phyloP scores from a whole-genome alignment of 2,888 invertebrate species.

The Andrena trimmerana region DNA sequence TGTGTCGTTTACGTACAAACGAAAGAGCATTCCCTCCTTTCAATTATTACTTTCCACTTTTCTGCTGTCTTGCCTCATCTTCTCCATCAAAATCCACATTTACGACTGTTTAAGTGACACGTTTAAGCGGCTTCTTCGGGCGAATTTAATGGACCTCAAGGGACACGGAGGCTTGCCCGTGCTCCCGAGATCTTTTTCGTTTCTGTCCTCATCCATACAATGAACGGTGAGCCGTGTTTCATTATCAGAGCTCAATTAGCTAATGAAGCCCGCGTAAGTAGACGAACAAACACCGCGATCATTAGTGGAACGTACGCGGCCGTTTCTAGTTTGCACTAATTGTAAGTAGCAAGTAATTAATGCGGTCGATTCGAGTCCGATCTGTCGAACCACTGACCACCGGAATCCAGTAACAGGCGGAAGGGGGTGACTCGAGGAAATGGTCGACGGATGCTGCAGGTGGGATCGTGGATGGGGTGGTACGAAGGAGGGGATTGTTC shows the following conservation, averaged over 20 bases:
- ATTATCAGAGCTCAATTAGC: constrained; percentile 50
- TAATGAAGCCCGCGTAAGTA: constrained; percentile 50
- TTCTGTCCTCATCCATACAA: neutral
- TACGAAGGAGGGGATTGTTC: constrained; percentile 60
- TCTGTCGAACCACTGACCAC: constrained; percentile 75
- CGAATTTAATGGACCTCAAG: too few species aligned
- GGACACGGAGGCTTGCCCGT: neutral
- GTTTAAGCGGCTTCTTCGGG: too few species aligned
- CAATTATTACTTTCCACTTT: too few species aligned
- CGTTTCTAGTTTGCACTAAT: constrained; percentile 71
- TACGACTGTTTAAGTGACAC: too few species aligned
- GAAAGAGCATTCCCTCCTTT: too few species aligned
- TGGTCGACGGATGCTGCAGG: constrained; percentile 43
- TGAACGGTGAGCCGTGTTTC: constrained; percentile 6
- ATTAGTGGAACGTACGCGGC: constrained; percentile 49
- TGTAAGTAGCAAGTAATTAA: constrained; percentile 82
- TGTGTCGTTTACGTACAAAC: too few species aligned
- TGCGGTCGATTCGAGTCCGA: constrained; percentile 79
- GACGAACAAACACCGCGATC: constrained; percentile 44
- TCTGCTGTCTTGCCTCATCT: too few species aligned
- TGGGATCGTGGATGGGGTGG: constrained; percentile 30
- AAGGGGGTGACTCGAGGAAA: neutral
- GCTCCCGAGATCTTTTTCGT: constrained; percentile 29
- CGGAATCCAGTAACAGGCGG: constrained; percentile 56
- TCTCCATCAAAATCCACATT: too few species aligned